A percentile compares a stretch with the other conserved stretches of the same genome.
phyloP scores from a whole-genome alignment of 2,888 invertebrate species.

The Sinhomidia bicolor region DNA sequence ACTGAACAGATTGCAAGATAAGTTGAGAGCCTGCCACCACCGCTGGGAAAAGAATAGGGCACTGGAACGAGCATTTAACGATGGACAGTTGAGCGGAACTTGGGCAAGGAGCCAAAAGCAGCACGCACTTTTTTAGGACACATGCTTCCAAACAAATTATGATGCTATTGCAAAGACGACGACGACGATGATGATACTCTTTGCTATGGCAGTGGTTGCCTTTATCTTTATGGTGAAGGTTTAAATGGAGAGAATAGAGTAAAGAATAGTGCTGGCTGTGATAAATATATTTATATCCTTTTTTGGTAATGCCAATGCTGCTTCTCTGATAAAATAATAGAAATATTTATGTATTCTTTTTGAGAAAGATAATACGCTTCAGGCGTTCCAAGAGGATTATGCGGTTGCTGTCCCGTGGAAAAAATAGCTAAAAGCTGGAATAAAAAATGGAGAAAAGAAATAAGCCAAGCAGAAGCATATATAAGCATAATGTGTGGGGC shows the following conservation, averaged over 20 bases:
- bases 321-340: background rate
- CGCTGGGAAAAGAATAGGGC: background rate
- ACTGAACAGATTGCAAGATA: background rate
- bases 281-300: background rate
- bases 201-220: background rate
- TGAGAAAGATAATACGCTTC: background rate
- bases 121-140: conserved; percentile 8
- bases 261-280: background rate
- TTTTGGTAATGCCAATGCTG: background rate
- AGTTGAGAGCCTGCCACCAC: background rate
- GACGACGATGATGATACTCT: background rate
- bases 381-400: conserved; percentile 36
- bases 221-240: background rate
- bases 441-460: background rate
- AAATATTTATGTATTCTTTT: background rate
- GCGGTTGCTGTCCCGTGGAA: conserved; percentile 1
- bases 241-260: conserved; percentile 18
- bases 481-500: background rate
- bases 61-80: background rate
- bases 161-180: conserved; percentile 16
- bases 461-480: background rate
- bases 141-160: background rate
- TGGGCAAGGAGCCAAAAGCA: conserved; percentile 4
- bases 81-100: conserved; percentile 7
- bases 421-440: background rate